Evolutionary conservation across 1,140 invertebrate genomes (phyloP), one percentile per base, ranked within the genome.

Genomic region (Arctopsyche grandis): DNA sequence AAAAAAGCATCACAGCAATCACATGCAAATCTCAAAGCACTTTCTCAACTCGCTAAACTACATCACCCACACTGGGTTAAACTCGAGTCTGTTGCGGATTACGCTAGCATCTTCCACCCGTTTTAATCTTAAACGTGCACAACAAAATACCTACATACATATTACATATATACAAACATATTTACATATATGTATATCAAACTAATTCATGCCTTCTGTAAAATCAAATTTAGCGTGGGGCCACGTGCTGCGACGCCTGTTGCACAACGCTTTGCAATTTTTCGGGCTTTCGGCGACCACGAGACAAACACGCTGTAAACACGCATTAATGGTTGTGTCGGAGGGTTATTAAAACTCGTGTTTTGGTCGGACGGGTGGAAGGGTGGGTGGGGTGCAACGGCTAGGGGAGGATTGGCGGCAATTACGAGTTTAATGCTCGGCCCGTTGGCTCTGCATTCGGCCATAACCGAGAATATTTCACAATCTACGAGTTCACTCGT

Each of bases 321-420:
- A 81, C 48, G 80, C 44, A 75, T 77, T 75, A 16, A 78, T 56
- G 77, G 71, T 70, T 75, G 79, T 80, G 79, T 81, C 70, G 60
- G 73, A 4, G 5, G 77, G 80, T 79, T 75, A 79, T 81, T 78
- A 81, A 81, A 81, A 74, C 80, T 70, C 73, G 56, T 48, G 75
- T 81, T 74, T 46, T 44, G 10, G n/a, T n/a, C n/a, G n/a, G n/a
- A n/a, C n/a, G n/a, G n/a, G n/a, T n/a, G n/a, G n/a, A n/a, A n/a
- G n/a, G n/a, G n/a, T n/a, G n/a, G n/a, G 76, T 43, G 73, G 48
- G 75, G n/a, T 19, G 60, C 21, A 22, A 22, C n/a, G n/a, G 16
- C 58, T 21, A 1, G 9, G 52, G n/a, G 52, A 5, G 52, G 58
- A 4, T 60, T 5, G 58, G n/a, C 60, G 48, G 79, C 79, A 81